These are phyloP conservation scores for Ardeotis arabs DNA, from an alignment of 2,113 vertebrate genomes.

Conservation along the genomic window DNA sequence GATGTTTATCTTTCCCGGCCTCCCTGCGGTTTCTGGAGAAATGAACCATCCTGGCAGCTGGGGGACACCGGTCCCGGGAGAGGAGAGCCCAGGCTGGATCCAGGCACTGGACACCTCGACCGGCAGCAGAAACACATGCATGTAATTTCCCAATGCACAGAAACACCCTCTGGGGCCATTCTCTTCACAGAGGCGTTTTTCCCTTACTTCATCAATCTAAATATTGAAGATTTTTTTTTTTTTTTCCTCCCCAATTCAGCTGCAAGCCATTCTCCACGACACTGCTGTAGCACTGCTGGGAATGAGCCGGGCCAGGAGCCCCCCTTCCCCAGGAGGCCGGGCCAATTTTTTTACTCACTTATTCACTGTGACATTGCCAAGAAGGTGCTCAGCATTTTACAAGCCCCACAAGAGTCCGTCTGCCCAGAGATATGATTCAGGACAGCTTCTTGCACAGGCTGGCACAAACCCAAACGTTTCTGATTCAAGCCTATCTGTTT, in stretches of 20 bases:
- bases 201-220: not conserved
- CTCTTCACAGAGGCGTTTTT: not conserved
- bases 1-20: not conserved
- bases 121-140: not conserved
- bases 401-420: not conserved
- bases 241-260: not conserved
- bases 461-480: not conserved
- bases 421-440: not conserved
- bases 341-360: not conserved
- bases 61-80: not conserved
- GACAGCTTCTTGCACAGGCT: not conserved
- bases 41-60: not conserved
- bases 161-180: not conserved
- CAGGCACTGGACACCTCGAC: not conserved
- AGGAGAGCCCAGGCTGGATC: not conserved
- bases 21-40: not conserved
- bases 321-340: not conserved
- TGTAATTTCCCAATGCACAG: not conserved
- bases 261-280: not conserved
- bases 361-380: constrained; percentile 16
- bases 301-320: not conserved
- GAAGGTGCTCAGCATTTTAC: not conserved
- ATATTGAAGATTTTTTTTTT: not conserved
- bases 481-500: not conserved
- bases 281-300: not conserved